A percentile compares a stretch with the other conserved stretches of the same genome.
Conservation (phyloP, 2,797 vertebrate genomes). For the Manis javanica region DNA sequence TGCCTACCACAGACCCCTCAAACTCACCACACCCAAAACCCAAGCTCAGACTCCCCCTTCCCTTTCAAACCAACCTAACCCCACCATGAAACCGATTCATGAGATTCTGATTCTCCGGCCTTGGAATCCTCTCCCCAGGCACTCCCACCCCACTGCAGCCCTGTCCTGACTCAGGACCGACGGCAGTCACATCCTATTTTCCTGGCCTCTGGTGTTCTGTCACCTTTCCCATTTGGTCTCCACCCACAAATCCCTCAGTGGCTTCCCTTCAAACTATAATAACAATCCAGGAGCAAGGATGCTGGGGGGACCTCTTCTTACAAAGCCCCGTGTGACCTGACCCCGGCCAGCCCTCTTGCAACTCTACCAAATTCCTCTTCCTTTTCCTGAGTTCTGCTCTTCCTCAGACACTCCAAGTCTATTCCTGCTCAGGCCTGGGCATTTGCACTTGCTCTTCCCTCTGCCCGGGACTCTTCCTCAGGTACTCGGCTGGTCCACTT, state of each 20-base stretch:
- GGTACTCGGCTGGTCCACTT: not conserved
- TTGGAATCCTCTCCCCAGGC: fast-evolving
- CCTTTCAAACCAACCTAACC: not conserved
- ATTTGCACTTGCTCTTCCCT: not conserved
- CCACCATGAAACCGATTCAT: not conserved
- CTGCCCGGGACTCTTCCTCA: not conserved
- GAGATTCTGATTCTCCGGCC: not conserved
- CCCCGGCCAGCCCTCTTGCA: not conserved
- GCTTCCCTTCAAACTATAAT: not conserved
- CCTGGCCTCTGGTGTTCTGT: not conserved
- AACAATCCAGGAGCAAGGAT: not conserved
- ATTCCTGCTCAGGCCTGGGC: not conserved
- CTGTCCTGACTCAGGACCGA: not conserved
- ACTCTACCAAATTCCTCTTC: not conserved
- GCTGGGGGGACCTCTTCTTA: not conserved
- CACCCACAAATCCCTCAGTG: not conserved
- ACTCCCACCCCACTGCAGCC: not conserved
- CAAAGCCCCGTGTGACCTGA: not conserved
- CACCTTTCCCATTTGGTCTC: not conserved
- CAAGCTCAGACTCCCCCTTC: not conserved
- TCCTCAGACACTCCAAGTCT: not conserved
- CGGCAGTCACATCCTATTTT: not conserved
- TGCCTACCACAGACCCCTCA: not conserved
- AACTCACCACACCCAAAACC: not conserved
- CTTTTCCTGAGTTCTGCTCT: not conserved